Base-by-base conservation (phyloP, 1,140 invertebrate genomes). In the Coelopa frigida region DNA sequence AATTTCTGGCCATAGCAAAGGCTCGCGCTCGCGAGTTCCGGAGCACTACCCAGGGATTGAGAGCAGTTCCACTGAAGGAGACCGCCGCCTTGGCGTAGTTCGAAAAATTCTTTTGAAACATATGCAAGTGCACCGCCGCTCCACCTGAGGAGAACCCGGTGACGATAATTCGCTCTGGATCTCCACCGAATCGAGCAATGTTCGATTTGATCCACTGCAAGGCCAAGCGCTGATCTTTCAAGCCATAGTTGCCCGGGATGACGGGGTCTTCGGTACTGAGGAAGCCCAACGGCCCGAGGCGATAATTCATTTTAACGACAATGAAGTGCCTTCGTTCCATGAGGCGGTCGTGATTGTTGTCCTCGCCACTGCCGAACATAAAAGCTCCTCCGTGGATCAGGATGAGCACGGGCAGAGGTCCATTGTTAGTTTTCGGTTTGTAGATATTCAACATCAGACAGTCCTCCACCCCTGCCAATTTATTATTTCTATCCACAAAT, bases 161-260 rank as follows among this genome's bases (percentile, higher is more conserved):
- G 0, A 79, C 47, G 4, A 78, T 73, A 8, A 80, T 59, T 22
- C 71, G 75, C 31, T 77, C 61, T n/a, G 78, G 73, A 57, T 80
- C 72, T 1, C 78, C 78, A 2, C 78, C 77, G 51, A 80, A 81
- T 42, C 64, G 58, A 37, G 68, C 65, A 41, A 79, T 77, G 53
- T 80, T 79, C 21, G 72, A 69, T 64, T 62, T 70, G 3, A 84
- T 66, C 82, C 82, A 84, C 48, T 75, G 68, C 3, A 84, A 49
- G 4, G 81, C 81, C 44, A 75, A 57, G 0, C 73, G 63, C 58
- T 84, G 81, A 66, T 85, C 83, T 59, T 79, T 80, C 3, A 85
- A 52, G 0, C 81, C 81, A 29, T 71, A 72, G 63, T 84, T 84
- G 1, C 81, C 81, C 3, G 78, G 73, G 3, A 73, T 62, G 3